Conservation (phyloP, 1,140 invertebrate species). For the Nomia melanderi region DNA sequence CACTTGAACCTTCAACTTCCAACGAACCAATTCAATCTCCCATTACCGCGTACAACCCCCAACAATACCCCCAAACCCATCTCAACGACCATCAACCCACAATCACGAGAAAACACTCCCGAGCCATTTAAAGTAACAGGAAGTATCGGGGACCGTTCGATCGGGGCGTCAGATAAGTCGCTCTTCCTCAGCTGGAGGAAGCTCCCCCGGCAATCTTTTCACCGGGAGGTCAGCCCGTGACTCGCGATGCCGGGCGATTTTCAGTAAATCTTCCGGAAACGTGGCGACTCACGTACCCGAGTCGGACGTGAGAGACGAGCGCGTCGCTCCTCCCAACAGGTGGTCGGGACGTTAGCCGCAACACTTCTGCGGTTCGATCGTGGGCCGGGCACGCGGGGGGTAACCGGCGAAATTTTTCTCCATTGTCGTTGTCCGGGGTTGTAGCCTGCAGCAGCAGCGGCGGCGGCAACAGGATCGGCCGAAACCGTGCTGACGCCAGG, state of each 20-base stretch:
- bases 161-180: background rate
- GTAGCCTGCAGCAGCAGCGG: too few species aligned
- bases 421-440: conserved; percentile 60
- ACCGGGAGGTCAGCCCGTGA: background rate
- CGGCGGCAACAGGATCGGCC: too few species aligned
- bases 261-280: conserved; percentile 45
- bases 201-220: background rate
- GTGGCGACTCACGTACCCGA: background rate
- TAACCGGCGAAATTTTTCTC: conserved; percentile 53
- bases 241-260: background rate
- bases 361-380: conserved; percentile 47
- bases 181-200: too few species aligned
- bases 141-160: background rate
- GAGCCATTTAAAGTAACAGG: background rate
- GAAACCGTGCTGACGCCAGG: conserved; percentile 62
- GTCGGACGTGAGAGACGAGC: conserved; percentile 14
- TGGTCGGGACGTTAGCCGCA: conserved; percentile 52
- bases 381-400: conserved; percentile 19
- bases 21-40: too few species aligned
- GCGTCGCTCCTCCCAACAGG: conserved; percentile 53
- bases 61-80: background rate
- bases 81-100: too few species aligned
- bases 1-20: too few species aligned
- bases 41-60: too few species aligned
- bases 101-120: background rate